Evolutionary conservation across 2,888 invertebrate species (phyloP), one percentile per base, ranked within the genome.

Genomic region (Leptinotarsa haldemani): DNA sequence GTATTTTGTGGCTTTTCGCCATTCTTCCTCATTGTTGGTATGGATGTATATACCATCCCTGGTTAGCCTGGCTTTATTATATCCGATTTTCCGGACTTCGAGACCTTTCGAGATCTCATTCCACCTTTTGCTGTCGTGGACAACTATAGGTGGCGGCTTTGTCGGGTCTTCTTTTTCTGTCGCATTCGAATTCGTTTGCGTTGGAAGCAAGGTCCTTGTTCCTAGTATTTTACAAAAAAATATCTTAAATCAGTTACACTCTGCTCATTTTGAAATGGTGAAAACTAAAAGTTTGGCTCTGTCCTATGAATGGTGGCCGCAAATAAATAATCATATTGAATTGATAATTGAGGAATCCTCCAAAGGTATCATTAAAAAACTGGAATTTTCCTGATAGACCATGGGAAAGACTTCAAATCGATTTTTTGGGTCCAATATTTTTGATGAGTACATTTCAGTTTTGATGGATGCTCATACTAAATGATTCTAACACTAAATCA

Each of bases 181-280:
- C 0, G 79, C 80, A 52, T 73, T 82, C 7, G 75, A 77, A 30
- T 82, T 84, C 15, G 64, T 85, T 70, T n/a, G 74, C 70, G 12
- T 47, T 74, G 15, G 58, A 70, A 73, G 64, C 18, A 13, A 46
- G 12, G n/a, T 20, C 1, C 13, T 47, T 12, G 18, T 47, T 5
- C 65, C 65, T n/a, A 47, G 7, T 12, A 46, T 9, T n/a, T 20
- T 47, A 20, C 40, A n/a, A 65, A 46, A 7, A 25, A 50, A 65
- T 5, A 16, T 65, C 4, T 22, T 25, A 3, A 50, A 65, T 16
- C 50, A 65, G 58, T 46, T 1, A 79, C 80, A 52, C 70, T 81
- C 7, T 75, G 76, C 30, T 82, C 84, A 16, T 65, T 85, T 71
- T 18, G 74, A 70, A 18, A 58, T 74, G 9, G 50, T 61, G 0